phyloP scores from a whole-genome alignment of 2,113 vertebrate genomes.

The Gobiocypris rarus region DNA sequence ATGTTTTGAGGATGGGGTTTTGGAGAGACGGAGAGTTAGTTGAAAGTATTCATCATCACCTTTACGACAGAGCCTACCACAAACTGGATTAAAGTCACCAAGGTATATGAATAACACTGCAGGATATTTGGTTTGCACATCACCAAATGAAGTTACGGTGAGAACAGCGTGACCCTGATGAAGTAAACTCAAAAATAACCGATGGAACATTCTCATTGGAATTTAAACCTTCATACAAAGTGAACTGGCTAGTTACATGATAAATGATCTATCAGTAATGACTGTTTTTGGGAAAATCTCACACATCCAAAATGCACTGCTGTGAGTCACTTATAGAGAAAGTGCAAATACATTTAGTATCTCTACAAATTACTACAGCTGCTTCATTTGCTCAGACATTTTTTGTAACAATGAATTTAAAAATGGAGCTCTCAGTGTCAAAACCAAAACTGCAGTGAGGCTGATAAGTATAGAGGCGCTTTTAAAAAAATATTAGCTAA shows the following conservation, averaged over 20 bases:
- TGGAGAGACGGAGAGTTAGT: neutral
- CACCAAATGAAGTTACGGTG: conserved; percentile 29
- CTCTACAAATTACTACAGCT: neutral
- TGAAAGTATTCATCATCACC: neutral
- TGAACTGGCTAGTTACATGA: conserved; percentile 14
- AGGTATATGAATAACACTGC: neutral
- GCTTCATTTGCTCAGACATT: neutral
- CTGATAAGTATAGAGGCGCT: conserved; percentile 65
- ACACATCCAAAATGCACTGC: neutral
- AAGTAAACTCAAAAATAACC: conserved; percentile 18
- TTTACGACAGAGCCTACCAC: neutral
- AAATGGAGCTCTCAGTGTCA: neutral
- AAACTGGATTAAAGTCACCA: conserved; percentile 14
- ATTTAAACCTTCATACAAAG: conserved; percentile 43
- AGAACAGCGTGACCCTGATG: conserved; percentile 20
- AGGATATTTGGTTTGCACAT: conserved; percentile 39
- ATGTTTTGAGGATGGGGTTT: neutral
- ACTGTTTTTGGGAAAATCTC: neutral
- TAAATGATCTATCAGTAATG: conserved; percentile 5
- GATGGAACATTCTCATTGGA: conserved; percentile 13
- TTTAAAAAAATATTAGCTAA: conserved; percentile 63
- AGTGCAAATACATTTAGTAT: neutral
- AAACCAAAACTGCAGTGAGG: conserved; percentile 53
- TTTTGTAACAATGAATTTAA: neutral
- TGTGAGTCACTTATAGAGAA: conserved; percentile 8